A percentile compares a stretch with the other conserved stretches of the same genome.
phyloP scores from a whole-genome alignment of 2,888 invertebrate genomes.

The Temnothorax unifasciatus region DNA sequence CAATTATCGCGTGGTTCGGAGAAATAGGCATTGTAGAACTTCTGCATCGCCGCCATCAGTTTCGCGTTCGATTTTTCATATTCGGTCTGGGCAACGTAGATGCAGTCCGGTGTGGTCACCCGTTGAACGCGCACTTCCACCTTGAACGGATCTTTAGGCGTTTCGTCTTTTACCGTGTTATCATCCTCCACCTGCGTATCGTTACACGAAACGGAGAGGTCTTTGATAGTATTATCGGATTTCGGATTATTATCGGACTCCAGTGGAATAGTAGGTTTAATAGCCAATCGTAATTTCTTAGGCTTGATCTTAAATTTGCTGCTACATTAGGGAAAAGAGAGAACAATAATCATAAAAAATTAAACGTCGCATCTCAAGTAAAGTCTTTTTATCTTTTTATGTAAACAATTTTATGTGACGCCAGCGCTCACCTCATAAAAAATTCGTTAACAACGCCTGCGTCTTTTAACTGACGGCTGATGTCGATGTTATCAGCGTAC shows the following conservation, averaged over 20 bases:
- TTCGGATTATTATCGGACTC: neutral
- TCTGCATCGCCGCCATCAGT: slow-evolving; percentile 88
- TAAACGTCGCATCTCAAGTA: neutral
- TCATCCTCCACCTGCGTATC: neutral
- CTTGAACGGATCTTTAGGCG: slow-evolving; percentile 84
- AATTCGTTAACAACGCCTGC: neutral
- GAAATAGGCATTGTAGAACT: slow-evolving; percentile 85
- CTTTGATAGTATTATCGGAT: neutral
- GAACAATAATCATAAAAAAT: neutral
- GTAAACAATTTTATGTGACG: neutral
- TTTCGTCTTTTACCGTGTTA: neutral
- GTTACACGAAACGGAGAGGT: neutral
- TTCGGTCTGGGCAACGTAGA: slow-evolving; percentile 88
- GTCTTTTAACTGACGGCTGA: slow-evolving; percentile 14
- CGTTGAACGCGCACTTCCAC: slow-evolving; percentile 87
- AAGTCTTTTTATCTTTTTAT: neutral
- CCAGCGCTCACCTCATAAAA: neutral
- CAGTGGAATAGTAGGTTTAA: neutral
- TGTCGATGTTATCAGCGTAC: neutral
- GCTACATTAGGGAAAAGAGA: neutral
- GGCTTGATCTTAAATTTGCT: neutral
- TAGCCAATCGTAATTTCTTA: neutral
- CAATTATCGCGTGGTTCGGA: slow-evolving; percentile 82
- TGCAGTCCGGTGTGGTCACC: slow-evolving; percentile 88
- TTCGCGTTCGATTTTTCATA: slow-evolving; percentile 86